These are phyloP conservation scores for Gymnoscopelus microlampas DNA, from an alignment of 2,797 vertebrate species.

Conservation along the genomic window DNA sequence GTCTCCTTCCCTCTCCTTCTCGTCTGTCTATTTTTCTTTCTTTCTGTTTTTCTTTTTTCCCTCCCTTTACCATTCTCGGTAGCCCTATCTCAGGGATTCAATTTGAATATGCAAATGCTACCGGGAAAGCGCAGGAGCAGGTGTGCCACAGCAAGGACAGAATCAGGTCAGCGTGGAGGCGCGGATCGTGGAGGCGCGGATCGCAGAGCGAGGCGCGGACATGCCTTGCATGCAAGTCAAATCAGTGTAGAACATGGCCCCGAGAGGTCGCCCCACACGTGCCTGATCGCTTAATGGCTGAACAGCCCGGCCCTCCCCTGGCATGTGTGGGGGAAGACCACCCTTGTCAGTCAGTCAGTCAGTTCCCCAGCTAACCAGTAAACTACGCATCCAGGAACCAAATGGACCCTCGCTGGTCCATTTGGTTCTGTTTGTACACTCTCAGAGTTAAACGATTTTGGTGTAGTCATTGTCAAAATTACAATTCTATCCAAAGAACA, in stretches of 20 bases:
- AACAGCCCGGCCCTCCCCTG: constrained; percentile 21
- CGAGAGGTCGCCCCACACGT: constrained; percentile 54
- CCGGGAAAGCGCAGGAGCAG: constrained; percentile 66
- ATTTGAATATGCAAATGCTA: constrained; percentile 82
- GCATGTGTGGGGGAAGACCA: constrained; percentile 28
- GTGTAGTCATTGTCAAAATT: constrained; percentile 49
- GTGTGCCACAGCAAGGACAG: constrained; percentile 80
- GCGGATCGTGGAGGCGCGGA: constrained; percentile 32
- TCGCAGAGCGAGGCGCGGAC: constrained; percentile 33
- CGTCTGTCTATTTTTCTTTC: neutral
- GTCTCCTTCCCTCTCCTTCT: constrained; percentile 23
- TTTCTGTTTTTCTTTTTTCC: constrained; percentile 3
- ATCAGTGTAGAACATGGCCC: constrained; percentile 68
- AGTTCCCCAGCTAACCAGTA: constrained; percentile 7
- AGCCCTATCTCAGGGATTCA: constrained; percentile 59
- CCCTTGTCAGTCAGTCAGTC: constrained; percentile 45
- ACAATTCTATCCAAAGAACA: constrained; percentile 25
- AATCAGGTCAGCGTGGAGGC: constrained; percentile 72
- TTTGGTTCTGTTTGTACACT: no score
- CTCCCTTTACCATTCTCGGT: constrained; percentile 2
- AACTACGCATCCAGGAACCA: constrained; percentile 10
- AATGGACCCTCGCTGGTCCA: no score
- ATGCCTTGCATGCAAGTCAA: constrained; percentile 74
- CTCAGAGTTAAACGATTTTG: no score
- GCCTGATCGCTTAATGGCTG: constrained; percentile 35